Conservation (phyloP, 2,888 invertebrate genomes). For the Lithodes maja region DNA sequence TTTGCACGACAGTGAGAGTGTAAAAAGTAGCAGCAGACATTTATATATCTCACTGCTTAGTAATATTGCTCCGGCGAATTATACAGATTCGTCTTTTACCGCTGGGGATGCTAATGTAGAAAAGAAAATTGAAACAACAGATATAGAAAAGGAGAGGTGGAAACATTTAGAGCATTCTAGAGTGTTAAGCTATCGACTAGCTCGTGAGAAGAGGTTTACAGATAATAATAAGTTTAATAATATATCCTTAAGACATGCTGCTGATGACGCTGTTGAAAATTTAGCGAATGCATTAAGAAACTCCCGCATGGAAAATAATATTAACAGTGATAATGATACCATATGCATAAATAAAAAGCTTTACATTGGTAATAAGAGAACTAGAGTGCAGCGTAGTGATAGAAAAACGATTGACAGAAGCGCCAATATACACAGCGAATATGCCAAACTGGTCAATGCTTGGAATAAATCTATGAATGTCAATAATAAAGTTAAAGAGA, state of each 20-base stretch:
- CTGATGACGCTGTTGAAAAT: too few relatives aligned
- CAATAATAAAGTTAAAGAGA: not conserved
- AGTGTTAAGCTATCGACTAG: not conserved
- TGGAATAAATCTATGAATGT: slow-evolving; percentile 13
- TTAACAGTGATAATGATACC: not conserved
- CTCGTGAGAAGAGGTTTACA: slow-evolving; percentile 14
- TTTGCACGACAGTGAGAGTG: not conserved
- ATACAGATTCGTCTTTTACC: not conserved
- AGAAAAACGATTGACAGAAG: not conserved
- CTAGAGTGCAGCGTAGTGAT: slow-evolving; percentile 45
- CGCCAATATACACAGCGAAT: not conserved
- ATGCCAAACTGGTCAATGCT: not conserved
- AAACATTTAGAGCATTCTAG: not conserved
- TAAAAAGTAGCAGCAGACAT: not conserved
- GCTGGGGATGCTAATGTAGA: not conserved
- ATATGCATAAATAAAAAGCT: slow-evolving; percentile 19
- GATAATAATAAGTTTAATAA: not conserved
- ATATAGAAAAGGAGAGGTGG: not conserved
- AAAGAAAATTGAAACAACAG: not conserved
- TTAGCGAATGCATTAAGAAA: too few relatives aligned
- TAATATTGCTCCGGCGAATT: not conserved
- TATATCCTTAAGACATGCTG: too few relatives aligned
- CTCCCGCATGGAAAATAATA: too few relatives aligned
- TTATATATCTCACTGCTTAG: not conserved
- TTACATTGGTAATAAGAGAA: slow-evolving; percentile 21